Conservation (phyloP, 2,888 invertebrate genomes). For the Tetanocera ferruginea region DNA sequence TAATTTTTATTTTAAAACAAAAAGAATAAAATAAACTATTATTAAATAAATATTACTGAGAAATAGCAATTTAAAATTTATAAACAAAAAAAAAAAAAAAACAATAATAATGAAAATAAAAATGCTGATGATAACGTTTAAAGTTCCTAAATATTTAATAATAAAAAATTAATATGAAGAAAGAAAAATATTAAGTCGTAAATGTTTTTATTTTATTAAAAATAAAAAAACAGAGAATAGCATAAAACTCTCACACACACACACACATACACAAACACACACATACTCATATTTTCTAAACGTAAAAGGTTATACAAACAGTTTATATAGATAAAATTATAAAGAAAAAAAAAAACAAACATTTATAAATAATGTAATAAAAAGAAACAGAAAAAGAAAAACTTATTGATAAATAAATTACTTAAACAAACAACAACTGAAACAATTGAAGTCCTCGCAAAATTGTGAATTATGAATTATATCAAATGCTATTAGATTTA, state of each 20-base stretch:
- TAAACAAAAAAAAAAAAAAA: slow-evolving; percentile 1
- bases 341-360: neutral
- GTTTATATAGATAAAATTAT: neutral
- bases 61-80: neutral
- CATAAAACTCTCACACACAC: neutral
- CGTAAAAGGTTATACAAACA: neutral
- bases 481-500: slow-evolving; percentile 16
- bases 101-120: neutral
- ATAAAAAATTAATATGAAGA: slow-evolving; percentile 13
- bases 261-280: neutral
- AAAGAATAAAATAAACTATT: neutral
- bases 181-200: neutral
- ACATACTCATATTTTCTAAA: neutral
- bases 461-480: slow-evolving; percentile 32
- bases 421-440: slow-evolving; percentile 11
- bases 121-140: slow-evolving; percentile 15
- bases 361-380: slow-evolving; percentile 5
- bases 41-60: slow-evolving; percentile 15
- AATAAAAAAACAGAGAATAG: neutral
- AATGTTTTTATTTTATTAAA: neutral
- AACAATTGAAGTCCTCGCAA: slow-evolving; percentile 34
- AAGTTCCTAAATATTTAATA: slow-evolving; percentile 28
- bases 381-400: too few species aligned
- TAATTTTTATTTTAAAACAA: slow-evolving; percentile 22
- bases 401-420: neutral